phyloP scores from a whole-genome alignment of 2,113 vertebrate genomes.

The Ictalurus punctatus region DNA sequence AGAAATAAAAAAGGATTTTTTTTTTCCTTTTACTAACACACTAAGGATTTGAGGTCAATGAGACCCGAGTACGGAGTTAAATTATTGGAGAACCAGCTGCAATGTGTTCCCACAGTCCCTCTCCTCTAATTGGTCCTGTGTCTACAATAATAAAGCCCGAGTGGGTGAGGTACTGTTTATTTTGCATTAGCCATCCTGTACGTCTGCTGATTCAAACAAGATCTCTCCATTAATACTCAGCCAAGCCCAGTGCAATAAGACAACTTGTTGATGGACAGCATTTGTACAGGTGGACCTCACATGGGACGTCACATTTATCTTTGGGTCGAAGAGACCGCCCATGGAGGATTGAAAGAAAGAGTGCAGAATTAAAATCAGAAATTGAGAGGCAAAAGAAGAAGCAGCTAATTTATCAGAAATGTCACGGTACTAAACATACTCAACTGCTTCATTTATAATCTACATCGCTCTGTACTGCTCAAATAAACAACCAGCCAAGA shows the following conservation, averaged over 20 bases:
- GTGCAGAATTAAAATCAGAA: slow-evolving; percentile 36
- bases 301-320: slow-evolving; percentile 32
- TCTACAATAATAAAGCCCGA: slow-evolving; percentile 32
- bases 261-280: slow-evolving; percentile 49
- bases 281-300: slow-evolving; percentile 47
- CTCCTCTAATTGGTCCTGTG: slow-evolving; percentile 11
- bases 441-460: slow-evolving; percentile 46
- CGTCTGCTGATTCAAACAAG: slow-evolving; percentile 47
- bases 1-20: background rate
- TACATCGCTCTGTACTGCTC: slow-evolving; percentile 32
- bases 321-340: slow-evolving; percentile 45
- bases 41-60: slow-evolving; percentile 1
- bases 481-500: slow-evolving; percentile 56
- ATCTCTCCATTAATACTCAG: slow-evolving; percentile 39
- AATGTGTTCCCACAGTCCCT: slow-evolving; percentile 12
- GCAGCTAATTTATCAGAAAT: slow-evolving; percentile 37
- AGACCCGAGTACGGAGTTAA: background rate
- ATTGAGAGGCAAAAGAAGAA: slow-evolving; percentile 5
- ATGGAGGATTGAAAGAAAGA: slow-evolving; percentile 33
- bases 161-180: slow-evolving; percentile 51
- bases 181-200: slow-evolving; percentile 41
- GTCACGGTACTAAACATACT: slow-evolving; percentile 23
- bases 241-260: slow-evolving; percentile 22
- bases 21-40: background rate
- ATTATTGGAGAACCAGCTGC: slow-evolving; percentile 36